These are phyloP conservation scores for Poeciliopsis paucimaculata DNA, from an alignment of 2,797 vertebrate genomes.

Conservation along the genomic window DNA sequence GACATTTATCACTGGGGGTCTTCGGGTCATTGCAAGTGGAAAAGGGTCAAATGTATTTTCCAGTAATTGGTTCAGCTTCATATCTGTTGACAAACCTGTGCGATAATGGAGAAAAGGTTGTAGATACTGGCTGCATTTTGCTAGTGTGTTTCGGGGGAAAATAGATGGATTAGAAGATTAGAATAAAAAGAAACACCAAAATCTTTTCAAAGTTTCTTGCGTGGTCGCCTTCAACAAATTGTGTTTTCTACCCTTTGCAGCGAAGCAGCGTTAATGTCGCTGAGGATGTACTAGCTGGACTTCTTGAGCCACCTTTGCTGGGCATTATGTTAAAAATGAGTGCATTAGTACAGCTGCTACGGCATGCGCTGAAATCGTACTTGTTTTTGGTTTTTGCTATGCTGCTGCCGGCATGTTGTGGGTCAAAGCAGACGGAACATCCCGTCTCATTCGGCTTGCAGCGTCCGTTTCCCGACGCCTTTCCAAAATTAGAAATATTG, in stretches of 20 bases:
- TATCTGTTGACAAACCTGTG: background rate
- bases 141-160: background rate
- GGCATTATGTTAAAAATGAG: background rate
- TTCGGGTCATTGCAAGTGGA: background rate
- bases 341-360: background rate
- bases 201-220: background rate
- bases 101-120: background rate
- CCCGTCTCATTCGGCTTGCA: background rate
- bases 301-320: background rate
- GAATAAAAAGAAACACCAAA: background rate
- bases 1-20: background rate
- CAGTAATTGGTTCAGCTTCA: background rate
- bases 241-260: background rate
- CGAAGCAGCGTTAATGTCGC: background rate
- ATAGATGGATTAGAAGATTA: background rate
- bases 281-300: background rate
- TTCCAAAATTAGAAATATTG: background rate
- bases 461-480: background rate
- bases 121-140: background rate
- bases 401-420: no score
- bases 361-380: no score
- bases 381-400: no score
- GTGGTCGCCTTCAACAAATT: background rate
- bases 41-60: background rate
- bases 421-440: background rate